These are phyloP conservation scores for Trogon melanurus DNA, from an alignment of 2,113 vertebrate species.

Conservation along the genomic window DNA sequence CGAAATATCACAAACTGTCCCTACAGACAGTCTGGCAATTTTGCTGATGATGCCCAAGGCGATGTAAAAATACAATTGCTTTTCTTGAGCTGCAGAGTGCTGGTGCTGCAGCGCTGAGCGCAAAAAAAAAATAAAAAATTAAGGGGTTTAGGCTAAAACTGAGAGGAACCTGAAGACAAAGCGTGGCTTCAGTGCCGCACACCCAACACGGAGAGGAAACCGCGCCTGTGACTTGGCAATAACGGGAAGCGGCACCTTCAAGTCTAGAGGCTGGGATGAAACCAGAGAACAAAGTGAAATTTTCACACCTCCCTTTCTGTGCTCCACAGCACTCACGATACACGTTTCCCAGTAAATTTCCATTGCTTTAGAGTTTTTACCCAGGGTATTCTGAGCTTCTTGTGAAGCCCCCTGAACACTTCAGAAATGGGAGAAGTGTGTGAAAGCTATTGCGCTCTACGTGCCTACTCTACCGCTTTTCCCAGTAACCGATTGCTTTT, in stretches of 20 bases:
- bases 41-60: slow-evolving; percentile 50
- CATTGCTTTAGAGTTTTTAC: background rate
- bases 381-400: background rate
- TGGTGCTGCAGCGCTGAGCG: background rate
- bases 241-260: background rate
- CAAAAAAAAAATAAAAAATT: background rate
- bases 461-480: background rate
- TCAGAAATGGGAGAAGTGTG: background rate
- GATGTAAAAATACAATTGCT: background rate
- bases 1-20: slow-evolving; percentile 24
- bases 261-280: background rate
- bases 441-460: background rate
- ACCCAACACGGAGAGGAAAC: background rate
- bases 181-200: background rate
- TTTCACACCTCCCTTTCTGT: background rate
- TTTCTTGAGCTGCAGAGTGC: background rate
- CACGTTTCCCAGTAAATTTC: background rate
- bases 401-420: background rate
- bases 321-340: background rate
- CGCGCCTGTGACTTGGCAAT: background rate
- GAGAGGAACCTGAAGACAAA: background rate
- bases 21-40: slow-evolving; percentile 14
- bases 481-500: background rate
- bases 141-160: background rate
- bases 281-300: background rate